These are phyloP conservation scores for Ceyx cyanopectus DNA, from an alignment of 2,113 vertebrate species.

Conservation along the genomic window DNA sequence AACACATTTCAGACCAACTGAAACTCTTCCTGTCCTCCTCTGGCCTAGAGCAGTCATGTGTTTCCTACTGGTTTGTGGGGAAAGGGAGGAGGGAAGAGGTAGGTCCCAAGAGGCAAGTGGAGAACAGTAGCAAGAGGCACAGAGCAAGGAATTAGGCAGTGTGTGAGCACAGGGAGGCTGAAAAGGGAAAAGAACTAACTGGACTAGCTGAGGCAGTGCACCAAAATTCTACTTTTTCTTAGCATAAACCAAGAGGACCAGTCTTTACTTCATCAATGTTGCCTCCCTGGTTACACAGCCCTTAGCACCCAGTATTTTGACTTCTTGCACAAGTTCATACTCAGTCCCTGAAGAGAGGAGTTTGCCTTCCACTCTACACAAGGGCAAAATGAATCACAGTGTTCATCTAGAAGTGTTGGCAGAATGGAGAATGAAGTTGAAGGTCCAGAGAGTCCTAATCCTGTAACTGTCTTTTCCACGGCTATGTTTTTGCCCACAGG, in stretches of 20 bases:
- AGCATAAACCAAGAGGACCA: accelerated
- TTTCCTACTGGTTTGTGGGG: not conserved
- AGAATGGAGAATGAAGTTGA: not conserved
- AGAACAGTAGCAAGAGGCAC: not conserved
- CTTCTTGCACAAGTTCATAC: not conserved
- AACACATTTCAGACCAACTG: not conserved
- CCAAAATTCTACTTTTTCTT: not conserved
- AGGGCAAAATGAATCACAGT: not conserved
- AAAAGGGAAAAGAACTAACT: not conserved
- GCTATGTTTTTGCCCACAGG: not conserved
- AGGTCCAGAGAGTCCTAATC: not conserved
- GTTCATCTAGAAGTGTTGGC: not conserved
- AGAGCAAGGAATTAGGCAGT: not conserved
- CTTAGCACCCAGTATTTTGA: not conserved
- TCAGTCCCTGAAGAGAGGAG: not conserved
- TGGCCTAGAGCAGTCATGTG: not conserved
- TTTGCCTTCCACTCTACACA: too few species aligned
- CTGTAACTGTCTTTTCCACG: not conserved
- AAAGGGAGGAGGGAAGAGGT: not conserved
- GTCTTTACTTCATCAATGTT: not conserved
- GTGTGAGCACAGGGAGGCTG: not conserved
- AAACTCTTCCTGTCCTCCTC: not conserved
- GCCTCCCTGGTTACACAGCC: accelerated
- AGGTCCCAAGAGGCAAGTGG: not conserved
- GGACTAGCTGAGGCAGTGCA: not conserved